These are phyloP conservation scores for Ciconia boyciana DNA, from an alignment of 2,113 vertebrate genomes.

Conservation along the genomic window DNA sequence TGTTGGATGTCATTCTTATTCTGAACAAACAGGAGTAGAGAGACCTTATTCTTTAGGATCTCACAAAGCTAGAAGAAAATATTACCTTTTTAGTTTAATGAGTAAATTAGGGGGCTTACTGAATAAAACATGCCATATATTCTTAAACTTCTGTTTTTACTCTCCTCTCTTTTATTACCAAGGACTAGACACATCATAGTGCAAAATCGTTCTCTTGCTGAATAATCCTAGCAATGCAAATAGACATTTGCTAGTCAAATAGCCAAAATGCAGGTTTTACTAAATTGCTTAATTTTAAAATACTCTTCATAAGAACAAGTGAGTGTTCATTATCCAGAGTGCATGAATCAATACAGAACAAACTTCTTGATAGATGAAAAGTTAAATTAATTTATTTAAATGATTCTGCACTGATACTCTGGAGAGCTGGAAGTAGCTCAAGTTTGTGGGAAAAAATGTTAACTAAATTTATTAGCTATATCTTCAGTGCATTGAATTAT, in stretches of 20 bases:
- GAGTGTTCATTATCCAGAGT: neutral
- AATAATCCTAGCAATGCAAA: neutral
- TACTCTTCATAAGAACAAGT: neutral
- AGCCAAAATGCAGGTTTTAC: neutral
- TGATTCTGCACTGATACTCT: neutral
- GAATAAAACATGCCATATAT: neutral
- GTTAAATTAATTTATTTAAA: neutral
- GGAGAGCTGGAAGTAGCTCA: neutral
- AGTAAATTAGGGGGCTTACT: neutral
- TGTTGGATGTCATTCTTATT: neutral
- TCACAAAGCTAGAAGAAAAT: neutral
- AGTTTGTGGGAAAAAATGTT: neutral
- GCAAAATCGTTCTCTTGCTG: neutral
- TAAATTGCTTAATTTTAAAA: neutral
- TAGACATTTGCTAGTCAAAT: neutral
- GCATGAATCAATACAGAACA: neutral
- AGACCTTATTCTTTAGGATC: neutral
- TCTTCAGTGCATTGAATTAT: neutral
- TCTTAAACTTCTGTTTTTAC: neutral
- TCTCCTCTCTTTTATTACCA: neutral
- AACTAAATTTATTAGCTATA: neutral
- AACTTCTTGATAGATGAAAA: neutral
- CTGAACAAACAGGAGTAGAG: neutral
- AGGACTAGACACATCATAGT: neutral
- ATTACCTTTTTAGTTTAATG: neutral